Percentiles rank a stretch among this genome's conserved stretches.
Conservation (phyloP, 2,888 invertebrate genomes). For the Coelinius sp. region DNA sequence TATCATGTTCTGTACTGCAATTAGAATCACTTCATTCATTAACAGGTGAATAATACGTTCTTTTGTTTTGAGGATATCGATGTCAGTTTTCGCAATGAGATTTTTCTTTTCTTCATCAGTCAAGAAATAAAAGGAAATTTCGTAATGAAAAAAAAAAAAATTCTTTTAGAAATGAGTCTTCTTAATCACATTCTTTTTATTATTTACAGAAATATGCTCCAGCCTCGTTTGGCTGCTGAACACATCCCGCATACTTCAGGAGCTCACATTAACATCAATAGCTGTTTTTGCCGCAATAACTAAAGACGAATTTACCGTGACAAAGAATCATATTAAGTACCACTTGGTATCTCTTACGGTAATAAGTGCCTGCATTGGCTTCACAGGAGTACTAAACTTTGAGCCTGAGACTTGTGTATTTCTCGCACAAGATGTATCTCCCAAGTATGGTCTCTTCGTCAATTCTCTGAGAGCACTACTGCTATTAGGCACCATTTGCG, state of each 20-base stretch:
- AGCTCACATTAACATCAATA: constrained; percentile 71
- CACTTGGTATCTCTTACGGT: constrained; percentile 71
- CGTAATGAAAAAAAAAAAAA: background rate
- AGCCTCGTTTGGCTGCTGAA: constrained; percentile 71
- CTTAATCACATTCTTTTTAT: background rate
- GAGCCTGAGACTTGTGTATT: constrained; percentile 66
- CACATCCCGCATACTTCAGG: constrained; percentile 71
- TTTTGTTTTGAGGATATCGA: too few relatives aligned
- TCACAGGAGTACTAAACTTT: constrained; percentile 71
- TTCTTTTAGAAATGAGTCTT: too few relatives aligned
- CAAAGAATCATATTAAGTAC: constrained; percentile 69
- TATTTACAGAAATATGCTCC: constrained; percentile 66
- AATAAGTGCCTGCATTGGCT: constrained; percentile 71
- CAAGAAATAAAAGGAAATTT: background rate
- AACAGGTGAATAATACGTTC: too few relatives aligned
- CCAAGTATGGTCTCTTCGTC: constrained; percentile 64
- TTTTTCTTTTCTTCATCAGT: too few relatives aligned
- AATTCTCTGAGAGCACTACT: constrained; percentile 59
- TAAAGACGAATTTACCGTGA: constrained; percentile 61
- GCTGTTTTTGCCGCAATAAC: constrained; percentile 64
- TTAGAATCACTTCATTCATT: constrained; percentile 15
- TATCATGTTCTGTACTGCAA: background rate
- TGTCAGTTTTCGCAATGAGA: too few relatives aligned
- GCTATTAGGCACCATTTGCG: constrained; percentile 54
- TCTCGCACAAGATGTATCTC: constrained; percentile 62